phyloP scores from a whole-genome alignment of 2,113 vertebrate genomes.

The Alces alces region DNA sequence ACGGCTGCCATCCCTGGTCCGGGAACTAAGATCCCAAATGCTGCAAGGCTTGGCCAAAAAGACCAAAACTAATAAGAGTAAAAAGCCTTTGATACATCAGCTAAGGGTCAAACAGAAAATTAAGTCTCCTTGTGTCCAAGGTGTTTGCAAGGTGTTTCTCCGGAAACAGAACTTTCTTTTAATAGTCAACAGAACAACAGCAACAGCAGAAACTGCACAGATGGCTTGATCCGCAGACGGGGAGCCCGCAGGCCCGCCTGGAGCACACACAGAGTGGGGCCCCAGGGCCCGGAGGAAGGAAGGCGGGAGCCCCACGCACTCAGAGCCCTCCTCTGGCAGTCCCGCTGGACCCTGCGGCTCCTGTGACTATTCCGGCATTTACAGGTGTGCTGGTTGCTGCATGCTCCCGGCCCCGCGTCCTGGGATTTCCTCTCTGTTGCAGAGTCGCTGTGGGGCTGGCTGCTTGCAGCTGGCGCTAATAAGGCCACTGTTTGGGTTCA shows the following conservation, averaged over 20 bases:
- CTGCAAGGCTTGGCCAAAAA: not conserved
- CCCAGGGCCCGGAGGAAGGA: not conserved
- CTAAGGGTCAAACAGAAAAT: not conserved
- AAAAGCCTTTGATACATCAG: not conserved
- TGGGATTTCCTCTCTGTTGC: not conserved
- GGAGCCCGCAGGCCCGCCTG: not conserved
- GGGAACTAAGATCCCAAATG: not conserved
- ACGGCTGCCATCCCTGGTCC: not conserved
- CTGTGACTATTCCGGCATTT: not conserved
- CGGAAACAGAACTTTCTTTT: not conserved
- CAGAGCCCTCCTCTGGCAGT: rapidly evolving
- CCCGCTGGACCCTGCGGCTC: not conserved
- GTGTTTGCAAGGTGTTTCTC: not conserved
- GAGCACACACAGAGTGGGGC: not conserved
- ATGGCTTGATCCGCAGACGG: not conserved
- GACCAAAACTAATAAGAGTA: not conserved
- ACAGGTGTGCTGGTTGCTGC: conserved; percentile 20
- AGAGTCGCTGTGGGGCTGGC: not conserved
- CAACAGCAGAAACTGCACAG: not conserved
- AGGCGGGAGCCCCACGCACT: not conserved
- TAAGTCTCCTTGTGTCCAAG: not conserved
- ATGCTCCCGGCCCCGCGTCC: not conserved
- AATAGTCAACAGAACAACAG: not conserved
- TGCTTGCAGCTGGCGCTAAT: conserved; percentile 19
- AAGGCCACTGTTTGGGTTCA: not conserved